A percentile compares a stretch with the other conserved stretches of the same genome.
These are phyloP conservation scores for Petrophora chlorosata DNA, from an alignment of 2,888 invertebrate species.

Conservation along the genomic window DNA sequence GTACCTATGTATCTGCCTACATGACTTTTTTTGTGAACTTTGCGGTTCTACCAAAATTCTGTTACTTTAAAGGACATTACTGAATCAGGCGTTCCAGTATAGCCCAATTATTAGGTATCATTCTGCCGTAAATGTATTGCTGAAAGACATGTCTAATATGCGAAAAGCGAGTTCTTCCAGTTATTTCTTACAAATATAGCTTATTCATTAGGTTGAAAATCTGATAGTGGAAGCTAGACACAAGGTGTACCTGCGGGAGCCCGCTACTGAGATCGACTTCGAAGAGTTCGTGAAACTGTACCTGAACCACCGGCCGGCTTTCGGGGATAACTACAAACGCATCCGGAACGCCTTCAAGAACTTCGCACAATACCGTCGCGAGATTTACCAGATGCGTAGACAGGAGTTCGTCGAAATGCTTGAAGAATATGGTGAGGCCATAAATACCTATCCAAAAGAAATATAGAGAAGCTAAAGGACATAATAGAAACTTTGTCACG, in stretches of 20 bases:
- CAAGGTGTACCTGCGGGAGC: constrained; percentile 75
- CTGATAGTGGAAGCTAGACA: constrained; percentile 84
- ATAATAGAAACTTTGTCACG: no score
- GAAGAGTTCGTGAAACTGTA: constrained; percentile 86
- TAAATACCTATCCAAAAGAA: background rate
- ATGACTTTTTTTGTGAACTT: background rate
- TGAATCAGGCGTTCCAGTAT: no score
- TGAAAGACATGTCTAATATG: no score
- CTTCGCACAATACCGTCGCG: constrained; percentile 54
- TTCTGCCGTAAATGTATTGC: no score
- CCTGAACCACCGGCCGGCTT: constrained; percentile 86
- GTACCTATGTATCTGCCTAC: background rate
- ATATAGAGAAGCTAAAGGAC: no score
- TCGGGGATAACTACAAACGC: constrained; percentile 73
- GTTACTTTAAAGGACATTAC: no score
- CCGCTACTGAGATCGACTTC: constrained; percentile 84
- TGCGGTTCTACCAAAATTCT: no score
- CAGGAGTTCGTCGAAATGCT: constrained; percentile 74
- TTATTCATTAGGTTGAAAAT: constrained; percentile 78
- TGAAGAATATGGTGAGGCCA: constrained; percentile 51
- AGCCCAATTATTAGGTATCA: no score
- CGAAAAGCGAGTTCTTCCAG: no score
- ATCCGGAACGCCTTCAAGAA: constrained; percentile 76
- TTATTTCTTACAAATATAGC: no score
- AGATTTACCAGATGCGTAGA: constrained; percentile 52